Base-by-base conservation (phyloP, 2,113 vertebrate genomes). In the Myxocyprinus asiaticus region DNA sequence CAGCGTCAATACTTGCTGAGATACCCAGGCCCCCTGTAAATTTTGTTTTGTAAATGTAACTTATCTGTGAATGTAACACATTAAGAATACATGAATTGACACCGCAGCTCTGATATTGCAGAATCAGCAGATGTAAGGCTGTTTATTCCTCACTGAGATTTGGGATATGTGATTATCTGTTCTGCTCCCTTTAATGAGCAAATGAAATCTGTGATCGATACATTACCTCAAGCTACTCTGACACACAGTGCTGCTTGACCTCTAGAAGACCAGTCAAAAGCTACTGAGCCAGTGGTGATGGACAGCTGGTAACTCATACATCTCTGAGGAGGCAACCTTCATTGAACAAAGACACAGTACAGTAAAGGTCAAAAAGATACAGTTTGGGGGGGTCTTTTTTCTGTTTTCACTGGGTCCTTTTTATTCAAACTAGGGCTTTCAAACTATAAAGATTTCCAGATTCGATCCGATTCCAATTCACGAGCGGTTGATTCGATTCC, bases 71-170 rank as follows among this genome's bases (percentile, higher is more conserved):
- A 33, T 33, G 22, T 33, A 33, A 33, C 22, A 33, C 22, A 33
- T 33, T 33, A 33, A 33, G 22, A 33, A 33, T 33, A 33, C 22
- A 33, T 33, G 22, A 33, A 33, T 33, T 33, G 22, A 33, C 22
- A 33, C 22, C 3, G 22, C 22, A 33, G 22, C 22, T 33, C 22
- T 33, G 22, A 33, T 33, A 33, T 33, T 33, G 1, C 22, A 33
- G 22, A 33, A 33, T 33, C 22, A 33, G 22, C 22, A 33, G 22
- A 71, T 22, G 62, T 56, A 22, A 67, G 14, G 10, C 48, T 58
- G 68, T 67, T 82, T 75, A 76, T 76, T 76, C 58, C 67, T 69
- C 70, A 56, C n/a, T 15, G 77, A 70, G 71, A 65, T 65, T 69
- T 67, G 42, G 61, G 63, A 68, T 47, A 61, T 69, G 70, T 82